A percentile compares a stretch with the other conserved stretches of the same genome.
phyloP scores from a whole-genome alignment of 2,113 vertebrate species.

The Girardinichthys multiradiatus region DNA sequence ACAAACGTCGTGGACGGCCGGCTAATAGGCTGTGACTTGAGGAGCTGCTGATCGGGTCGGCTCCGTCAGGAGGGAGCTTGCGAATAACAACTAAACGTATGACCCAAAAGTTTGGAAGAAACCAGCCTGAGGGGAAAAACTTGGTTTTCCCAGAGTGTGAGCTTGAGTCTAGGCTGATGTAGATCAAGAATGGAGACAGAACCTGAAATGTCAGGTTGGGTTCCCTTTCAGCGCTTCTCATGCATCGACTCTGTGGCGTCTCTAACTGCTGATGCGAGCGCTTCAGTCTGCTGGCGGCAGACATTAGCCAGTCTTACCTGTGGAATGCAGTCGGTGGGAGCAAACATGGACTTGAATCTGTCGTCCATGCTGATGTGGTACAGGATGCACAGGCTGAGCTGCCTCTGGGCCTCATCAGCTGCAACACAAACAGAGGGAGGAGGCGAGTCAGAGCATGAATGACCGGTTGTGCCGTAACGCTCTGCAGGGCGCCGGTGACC shows the following conservation, averaged over 20 bases:
- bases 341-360: slow-evolving; percentile 92
- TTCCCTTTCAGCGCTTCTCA: too few species aligned
- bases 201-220: too few species aligned
- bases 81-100: neutral
- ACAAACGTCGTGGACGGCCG: slow-evolving; percentile 69
- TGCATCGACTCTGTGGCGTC: too few species aligned
- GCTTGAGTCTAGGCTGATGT: too few species aligned
- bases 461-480: slow-evolving; percentile 55
- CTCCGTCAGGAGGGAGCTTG: slow-evolving; percentile 27
- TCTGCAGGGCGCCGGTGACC: slow-evolving; percentile 52
- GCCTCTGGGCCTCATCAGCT: slow-evolving; percentile 94
- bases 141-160: too few species aligned
- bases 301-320: slow-evolving; percentile 85
- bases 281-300: slow-evolving; percentile 26
- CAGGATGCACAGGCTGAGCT: slow-evolving; percentile 91
- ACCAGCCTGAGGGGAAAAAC: too few species aligned
- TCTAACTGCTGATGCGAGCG: too few species aligned
- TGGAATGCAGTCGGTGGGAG: slow-evolving; percentile 92
- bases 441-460: slow-evolving; percentile 59
- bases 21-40: slow-evolving; percentile 46
- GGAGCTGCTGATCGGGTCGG: slow-evolving; percentile 43
- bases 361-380: slow-evolving; percentile 96
- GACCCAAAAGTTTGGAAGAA: too few species aligned
- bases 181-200: too few species aligned
- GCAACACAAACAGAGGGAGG: slow-evolving; percentile 66